Conservation (phyloP, 1,140 invertebrate species). For the Lasioglossum baleicum region DNA sequence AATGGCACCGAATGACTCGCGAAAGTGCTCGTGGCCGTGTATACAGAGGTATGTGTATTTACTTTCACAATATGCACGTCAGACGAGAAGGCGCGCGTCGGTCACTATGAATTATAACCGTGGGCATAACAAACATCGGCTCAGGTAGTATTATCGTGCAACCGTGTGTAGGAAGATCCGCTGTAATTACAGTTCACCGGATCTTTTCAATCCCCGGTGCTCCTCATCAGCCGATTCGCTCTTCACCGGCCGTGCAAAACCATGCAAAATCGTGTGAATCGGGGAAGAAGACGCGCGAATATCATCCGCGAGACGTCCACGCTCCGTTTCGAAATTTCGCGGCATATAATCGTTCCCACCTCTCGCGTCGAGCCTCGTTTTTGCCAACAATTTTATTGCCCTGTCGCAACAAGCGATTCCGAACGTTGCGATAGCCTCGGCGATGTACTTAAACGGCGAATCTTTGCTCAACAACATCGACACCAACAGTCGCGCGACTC, state of each 20-base stretch:
- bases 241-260: background rate
- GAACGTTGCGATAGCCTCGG: background rate
- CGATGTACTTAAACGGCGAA: background rate
- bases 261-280: background rate
- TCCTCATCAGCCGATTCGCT: background rate
- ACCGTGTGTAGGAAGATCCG: slow-evolving; percentile 33
- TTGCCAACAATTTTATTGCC: background rate
- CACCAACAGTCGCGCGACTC: background rate
- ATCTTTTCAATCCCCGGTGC: slow-evolving; percentile 5
- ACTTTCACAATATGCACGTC: slow-evolving; percentile 15
- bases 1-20: slow-evolving; percentile 14
- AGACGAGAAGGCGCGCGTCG: background rate
- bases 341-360: background rate
- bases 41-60: slow-evolving; percentile 11
- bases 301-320: background rate
- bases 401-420: background rate
- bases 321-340: slow-evolving; percentile 12
- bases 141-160: slow-evolving; percentile 23
- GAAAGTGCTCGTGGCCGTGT: slow-evolving; percentile 3
- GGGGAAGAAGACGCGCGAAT: too few relatives aligned
- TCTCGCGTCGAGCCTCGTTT: background rate
- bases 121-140: slow-evolving; percentile 42
- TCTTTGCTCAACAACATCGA: background rate
- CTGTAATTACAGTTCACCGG: slow-evolving; percentile 33
- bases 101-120: slow-evolving; percentile 38